Evolutionary conservation across 2,113 vertebrate genomes (phyloP), one percentile per base, ranked within the genome.

Genomic region (Amblyornis subalaris): DNA sequence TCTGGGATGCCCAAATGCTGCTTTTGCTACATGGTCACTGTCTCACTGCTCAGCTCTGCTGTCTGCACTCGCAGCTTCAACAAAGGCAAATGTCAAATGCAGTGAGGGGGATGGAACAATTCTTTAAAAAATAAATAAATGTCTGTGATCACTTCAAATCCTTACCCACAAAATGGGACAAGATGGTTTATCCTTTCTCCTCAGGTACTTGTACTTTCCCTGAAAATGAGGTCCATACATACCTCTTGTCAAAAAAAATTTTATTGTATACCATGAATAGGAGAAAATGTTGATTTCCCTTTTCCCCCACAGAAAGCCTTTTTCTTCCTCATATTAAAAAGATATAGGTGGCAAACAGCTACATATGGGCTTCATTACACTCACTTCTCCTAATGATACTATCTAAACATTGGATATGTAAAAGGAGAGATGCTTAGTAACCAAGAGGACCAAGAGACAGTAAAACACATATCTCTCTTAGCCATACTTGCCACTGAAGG

Each of bases 1-100:
- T 25, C 35, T 10, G 7, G 28, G 18, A 28, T 65, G 25, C 28
- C 26, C 0, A 0, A 57, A 20, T 8, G 24, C 35, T 74, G 55
- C 45, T 77, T 75, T 24, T 65, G 40, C 48, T 47, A 24, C 0
- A 1, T 18, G 23, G 38, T 22, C 47, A 40, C 25, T 12, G 9
- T 11, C 17, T 45, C 25, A 17, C 66, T 35, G 26, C 8, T 85
- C 42, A 58, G 26, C 33, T 65, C 50, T 33, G 25, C 28, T 31
- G 50, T 40, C 40, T 33, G 31, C 22, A 36, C 50, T 79, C 50
- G 64, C 33, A 21, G 40, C 25, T 74, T 8, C 48, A 60, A 61
- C 24, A 66, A 62, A 50, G 14, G 10, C 24, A 65, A 88, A 21
- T 9, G 35, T 20, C 44, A 81, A 75, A 57, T 8, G 26, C 66